phyloP scores from a whole-genome alignment of 2,113 vertebrate species.

The Galemys pyrenaicus region DNA sequence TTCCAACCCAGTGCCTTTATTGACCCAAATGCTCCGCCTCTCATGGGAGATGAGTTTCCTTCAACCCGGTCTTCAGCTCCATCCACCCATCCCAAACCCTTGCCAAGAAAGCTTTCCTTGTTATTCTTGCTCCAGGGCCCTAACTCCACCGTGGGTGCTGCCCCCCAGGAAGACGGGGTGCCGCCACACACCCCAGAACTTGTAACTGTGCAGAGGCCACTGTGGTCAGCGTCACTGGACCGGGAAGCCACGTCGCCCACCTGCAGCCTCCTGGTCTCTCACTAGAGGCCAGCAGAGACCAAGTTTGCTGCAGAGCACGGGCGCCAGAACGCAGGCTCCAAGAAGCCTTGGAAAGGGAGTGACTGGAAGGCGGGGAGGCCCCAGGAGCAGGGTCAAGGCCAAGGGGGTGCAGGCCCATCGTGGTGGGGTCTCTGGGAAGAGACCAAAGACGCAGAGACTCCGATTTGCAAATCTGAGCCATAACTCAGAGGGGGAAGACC shows the following conservation, averaged over 20 bases:
- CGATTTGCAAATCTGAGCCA: neutral
- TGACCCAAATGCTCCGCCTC: neutral
- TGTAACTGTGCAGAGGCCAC: fast-evolving
- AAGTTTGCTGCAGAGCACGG: neutral
- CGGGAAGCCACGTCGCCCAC: fast-evolving
- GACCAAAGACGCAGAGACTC: neutral
- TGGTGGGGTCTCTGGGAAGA: fast-evolving
- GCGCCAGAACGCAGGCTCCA: fast-evolving
- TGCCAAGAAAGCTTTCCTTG: neutral
- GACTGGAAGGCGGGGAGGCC: neutral
- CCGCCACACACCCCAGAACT: neutral
- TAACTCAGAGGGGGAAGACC: neutral
- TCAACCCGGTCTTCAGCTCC: neutral
- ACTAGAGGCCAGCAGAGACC: constrained; percentile 62
- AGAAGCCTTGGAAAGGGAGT: neutral
- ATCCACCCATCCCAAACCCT: neutral
- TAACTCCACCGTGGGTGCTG: neutral
- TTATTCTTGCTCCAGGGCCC: neutral
- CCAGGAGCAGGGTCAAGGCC: too few relatives aligned
- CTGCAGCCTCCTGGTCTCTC: constrained; percentile 58
- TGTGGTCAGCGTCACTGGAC: fast-evolving
- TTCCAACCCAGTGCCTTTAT: neutral
- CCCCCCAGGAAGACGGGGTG: neutral
- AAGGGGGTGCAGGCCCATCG: neutral
- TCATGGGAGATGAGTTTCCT: neutral